Base-by-base conservation (phyloP, 1,140 invertebrate species). In the Ptiloglossa arizonensis region DNA sequence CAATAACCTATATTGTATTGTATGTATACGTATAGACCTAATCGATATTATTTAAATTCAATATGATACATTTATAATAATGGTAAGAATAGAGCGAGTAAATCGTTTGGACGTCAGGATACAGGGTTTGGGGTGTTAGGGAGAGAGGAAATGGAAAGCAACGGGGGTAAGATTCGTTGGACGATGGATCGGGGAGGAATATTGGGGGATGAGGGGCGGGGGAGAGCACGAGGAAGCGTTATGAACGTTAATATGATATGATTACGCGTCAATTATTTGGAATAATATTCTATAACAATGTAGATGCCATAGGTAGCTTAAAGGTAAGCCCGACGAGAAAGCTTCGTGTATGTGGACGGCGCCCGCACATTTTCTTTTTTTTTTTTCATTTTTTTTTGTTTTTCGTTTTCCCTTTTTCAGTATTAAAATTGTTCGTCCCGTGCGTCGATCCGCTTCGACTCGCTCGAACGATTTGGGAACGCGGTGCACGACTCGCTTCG, bases 321-420 rank as follows among this genome's bases (percentile, higher is more conserved):
- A 63, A 85, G 79, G 74, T 85, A 82, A 86, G 83, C 81, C 41
- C 82, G 73, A 88, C 79, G n/a, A 87, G 82, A 88, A 85, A 89
- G 85, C 82, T 86, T 86, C 74, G 73, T n/a, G n/a, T 79, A 77
- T 85, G 86, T 90, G 87, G 89, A 90, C 89, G 89, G 89, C 88
- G 88, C 88, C 87, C 87, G 86, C 82, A 80, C 81, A 71, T 22
- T 85, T 73, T 77, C 74, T 68, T 81, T 57, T 74, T 22, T 63
- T 52, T 81, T 72, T 77, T 27, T 67, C 52, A n/a, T 81, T 57
- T 74, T 22, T 63, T 52, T 81, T 72, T 77, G n/a, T 67, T 46
- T 74, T 67, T 66, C 17, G 35, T 41, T 41, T 41, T 9, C n/a
- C n/a, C 22, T n/a, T n/a, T 48, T n/a, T 48, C 19, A 48, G 5